phyloP scores from a whole-genome alignment of 2,888 invertebrate species.

The Altica lythri region DNA sequence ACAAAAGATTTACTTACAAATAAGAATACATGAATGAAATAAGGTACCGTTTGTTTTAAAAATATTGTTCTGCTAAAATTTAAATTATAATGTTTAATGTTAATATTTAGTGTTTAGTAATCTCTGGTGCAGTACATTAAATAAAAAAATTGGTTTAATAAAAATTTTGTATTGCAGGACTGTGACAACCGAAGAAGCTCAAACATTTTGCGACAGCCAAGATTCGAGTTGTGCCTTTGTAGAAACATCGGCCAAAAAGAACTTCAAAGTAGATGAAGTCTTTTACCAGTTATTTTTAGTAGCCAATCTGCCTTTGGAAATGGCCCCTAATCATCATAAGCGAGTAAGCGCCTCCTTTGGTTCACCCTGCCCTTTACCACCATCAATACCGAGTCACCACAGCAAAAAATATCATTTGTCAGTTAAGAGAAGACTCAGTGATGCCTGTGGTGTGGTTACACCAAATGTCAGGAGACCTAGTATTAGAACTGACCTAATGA shows the following conservation, averaged over 20 bases:
- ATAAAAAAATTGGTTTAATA: no score
- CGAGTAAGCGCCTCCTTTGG: slow-evolving; percentile 77
- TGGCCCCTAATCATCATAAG: slow-evolving; percentile 87
- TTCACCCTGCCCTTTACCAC: slow-evolving; percentile 75
- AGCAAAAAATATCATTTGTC: slow-evolving; percentile 78
- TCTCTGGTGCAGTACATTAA: no score
- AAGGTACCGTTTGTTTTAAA: no score
- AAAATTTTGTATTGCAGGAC: no score
- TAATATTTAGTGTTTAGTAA: no score
- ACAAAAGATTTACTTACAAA: no score
- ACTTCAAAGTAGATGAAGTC: slow-evolving; percentile 79
- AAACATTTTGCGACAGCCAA: slow-evolving; percentile 76
- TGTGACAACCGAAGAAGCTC: slow-evolving; percentile 77
- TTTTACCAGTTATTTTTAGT: slow-evolving; percentile 84
- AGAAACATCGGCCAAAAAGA: slow-evolving; percentile 83
- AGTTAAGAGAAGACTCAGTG: slow-evolving; percentile 80
- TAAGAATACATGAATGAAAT: no score
- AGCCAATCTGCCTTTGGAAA: slow-evolving; percentile 82
- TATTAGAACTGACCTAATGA: slow-evolving; percentile 85
- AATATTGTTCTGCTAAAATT: no score
- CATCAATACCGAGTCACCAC: slow-evolving; percentile 67
- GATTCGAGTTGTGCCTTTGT: slow-evolving; percentile 79
- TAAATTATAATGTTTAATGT: no score
- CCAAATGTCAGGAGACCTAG: slow-evolving; percentile 86
- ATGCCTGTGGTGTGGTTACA: slow-evolving; percentile 88